These are phyloP conservation scores for Odobenus rosmarus DNA, from an alignment of 2,113 vertebrate species.

Conservation along the genomic window DNA sequence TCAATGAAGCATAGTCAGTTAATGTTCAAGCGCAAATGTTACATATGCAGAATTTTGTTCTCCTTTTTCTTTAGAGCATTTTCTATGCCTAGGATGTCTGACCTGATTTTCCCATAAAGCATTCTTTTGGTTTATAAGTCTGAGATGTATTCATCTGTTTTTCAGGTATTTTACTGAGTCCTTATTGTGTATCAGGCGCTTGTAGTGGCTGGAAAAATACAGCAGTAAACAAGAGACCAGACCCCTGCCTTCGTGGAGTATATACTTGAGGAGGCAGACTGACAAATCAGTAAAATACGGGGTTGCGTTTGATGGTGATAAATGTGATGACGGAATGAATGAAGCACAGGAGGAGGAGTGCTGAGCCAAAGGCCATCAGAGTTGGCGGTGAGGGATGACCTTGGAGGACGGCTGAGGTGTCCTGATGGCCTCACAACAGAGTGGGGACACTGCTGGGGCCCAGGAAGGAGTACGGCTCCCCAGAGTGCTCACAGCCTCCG, in stretches of 20 bases:
- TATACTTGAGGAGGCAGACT: neutral
- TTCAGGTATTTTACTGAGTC: neutral
- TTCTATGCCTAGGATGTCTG: neutral
- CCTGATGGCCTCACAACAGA: neutral
- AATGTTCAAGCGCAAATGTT: neutral
- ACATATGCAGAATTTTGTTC: neutral
- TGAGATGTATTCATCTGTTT: neutral
- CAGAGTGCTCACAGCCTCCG: neutral
- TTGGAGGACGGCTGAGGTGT: neutral
- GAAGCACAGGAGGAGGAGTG: neutral
- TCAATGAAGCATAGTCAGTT: neutral
- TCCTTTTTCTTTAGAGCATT: neutral
- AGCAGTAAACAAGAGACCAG: neutral
- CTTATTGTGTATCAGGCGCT: neutral
- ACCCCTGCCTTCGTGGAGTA: neutral
- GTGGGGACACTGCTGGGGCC: no score
- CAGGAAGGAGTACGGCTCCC: neutral
- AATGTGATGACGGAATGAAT: neutral
- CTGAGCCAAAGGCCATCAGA: accelerated
- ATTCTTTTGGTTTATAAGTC: neutral
- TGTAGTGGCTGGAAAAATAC: neutral
- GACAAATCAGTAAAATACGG: neutral
- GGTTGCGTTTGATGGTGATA: neutral
- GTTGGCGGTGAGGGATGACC: accelerated
- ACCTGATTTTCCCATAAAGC: neutral